Base-by-base conservation (phyloP, 2,113 vertebrate genomes). In the Takifugu flavidus region DNA sequence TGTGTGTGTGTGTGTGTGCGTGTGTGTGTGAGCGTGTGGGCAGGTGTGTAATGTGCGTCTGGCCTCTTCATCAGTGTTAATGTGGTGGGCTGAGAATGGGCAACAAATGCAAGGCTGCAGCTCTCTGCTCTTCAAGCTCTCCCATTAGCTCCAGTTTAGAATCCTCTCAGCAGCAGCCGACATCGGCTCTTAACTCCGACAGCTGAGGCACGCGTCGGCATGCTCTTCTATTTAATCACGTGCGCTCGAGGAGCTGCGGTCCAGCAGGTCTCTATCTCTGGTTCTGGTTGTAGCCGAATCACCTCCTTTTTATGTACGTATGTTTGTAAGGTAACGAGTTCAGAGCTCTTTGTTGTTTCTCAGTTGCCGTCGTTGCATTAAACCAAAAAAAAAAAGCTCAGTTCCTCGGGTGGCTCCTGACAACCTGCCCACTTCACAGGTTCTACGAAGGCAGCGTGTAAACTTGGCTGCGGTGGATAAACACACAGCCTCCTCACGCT, bases 121-220 rank as follows among this genome's bases (percentile, higher is more conserved):
- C 64, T 69, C 51, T 65, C 53, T 62, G 0, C 72, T 76, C 67
- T 62, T 59, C 43, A 51, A 68, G 63, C 73, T 65, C 74, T 55
- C 56, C 63, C 75, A 63, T 85, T 77, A 75, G 66, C 76, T 70
- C 65, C 62, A 74, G 72, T 78, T 80, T 59, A 64, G 68, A 80
- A 70, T 62, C 70, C 75, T 73, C 65, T 73, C 10, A 67, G 61
- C 62, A 55, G 56, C 51, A 50, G 55, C 64, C 25, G 0, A 68
- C 77, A 49, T 64, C 61, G 28, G 51, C 65, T 69, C 67, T 64
- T 66, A 53, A 61, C 62, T 70, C 47, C n/a, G 34, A 25, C 45
- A 8, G 62, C 76, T 67, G 70, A 82, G 51, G 59, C 73, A 59
- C 60, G 65, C 70, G 53, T 75, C 25, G 47, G 77, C 71, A 70